A percentile compares a stretch with the other conserved stretches of the same genome.
Conservation (phyloP, 2,113 vertebrate genomes). For the Coturnix japonica region DNA sequence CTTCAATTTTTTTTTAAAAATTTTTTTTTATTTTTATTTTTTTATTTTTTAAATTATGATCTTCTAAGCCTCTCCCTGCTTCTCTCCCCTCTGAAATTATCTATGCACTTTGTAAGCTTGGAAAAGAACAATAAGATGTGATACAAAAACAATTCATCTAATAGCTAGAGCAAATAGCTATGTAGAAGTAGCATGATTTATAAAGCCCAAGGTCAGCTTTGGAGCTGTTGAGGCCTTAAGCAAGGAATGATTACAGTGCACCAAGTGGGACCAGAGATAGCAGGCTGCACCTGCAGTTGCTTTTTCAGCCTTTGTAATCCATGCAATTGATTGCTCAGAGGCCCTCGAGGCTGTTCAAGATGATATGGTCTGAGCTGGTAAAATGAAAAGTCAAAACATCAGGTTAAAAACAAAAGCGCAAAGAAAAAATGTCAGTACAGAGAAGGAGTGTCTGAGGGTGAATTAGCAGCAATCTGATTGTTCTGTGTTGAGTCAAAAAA, state of each 20-base stretch:
- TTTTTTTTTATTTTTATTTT: rapidly evolving
- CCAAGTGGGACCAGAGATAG: neutral
- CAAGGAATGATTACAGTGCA: constrained; percentile 34
- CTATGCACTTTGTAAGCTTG: neutral
- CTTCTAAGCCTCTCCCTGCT: neutral
- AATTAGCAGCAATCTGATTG: neutral
- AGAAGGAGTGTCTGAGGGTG: neutral
- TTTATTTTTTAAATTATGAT: neutral
- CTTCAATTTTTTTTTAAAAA: neutral
- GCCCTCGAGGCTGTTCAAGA: neutral
- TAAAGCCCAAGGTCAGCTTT: neutral
- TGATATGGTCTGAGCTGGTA: neutral
- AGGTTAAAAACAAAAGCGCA: neutral
- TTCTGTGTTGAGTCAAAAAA: neutral
- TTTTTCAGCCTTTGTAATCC: constrained; percentile 12
- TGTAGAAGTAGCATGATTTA: constrained; percentile 22
- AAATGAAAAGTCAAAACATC: constrained; percentile 15
- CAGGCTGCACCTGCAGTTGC: constrained; percentile 23
- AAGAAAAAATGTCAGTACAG: neutral
- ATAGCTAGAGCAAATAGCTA: neutral
- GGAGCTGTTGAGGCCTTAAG: constrained; percentile 25
- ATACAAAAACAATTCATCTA: neutral
- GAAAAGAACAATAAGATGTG: neutral
- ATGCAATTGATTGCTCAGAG: neutral
- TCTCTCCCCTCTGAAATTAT: neutral